These are phyloP conservation scores for Timema podura DNA, from an alignment of 2,888 invertebrate genomes.

Conservation along the genomic window DNA sequence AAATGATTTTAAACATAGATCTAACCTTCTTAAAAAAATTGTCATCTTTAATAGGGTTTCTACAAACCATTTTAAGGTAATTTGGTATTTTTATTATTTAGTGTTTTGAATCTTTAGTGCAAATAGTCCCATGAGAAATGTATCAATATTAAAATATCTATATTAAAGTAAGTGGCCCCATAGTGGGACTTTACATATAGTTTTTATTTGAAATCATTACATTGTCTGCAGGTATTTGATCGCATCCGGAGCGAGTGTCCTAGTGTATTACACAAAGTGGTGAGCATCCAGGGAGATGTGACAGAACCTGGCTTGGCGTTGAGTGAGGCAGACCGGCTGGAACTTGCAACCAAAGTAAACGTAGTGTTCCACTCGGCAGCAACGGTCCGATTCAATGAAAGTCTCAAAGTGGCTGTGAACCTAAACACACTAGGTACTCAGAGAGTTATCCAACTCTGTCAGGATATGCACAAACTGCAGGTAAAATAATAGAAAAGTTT, in stretches of 20 bases:
- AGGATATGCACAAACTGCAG: constrained; percentile 49
- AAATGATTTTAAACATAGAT: no score
- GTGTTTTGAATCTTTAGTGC: no score
- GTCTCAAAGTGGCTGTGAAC: constrained; percentile 50
- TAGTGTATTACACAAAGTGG: constrained; percentile 43
- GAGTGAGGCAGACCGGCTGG: constrained; percentile 41
- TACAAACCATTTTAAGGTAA: no score
- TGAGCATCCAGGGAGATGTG: constrained; percentile 46
- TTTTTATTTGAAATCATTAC: no score
- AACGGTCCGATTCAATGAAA: constrained; percentile 58
- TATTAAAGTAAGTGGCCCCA: no score
- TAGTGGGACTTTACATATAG: no score
- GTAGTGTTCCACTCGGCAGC: constrained; percentile 61
- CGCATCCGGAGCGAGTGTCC: constrained; percentile 41
- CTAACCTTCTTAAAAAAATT: no score
- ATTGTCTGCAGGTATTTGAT: constrained; percentile 42
- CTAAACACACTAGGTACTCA: constrained; percentile 56
- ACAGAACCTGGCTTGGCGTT: constrained; percentile 42
- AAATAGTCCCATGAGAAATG: no score
- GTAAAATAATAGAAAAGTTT: constrained; percentile 35
- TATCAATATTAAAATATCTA: no score
- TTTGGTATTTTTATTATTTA: no score
- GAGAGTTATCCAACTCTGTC: constrained; percentile 51
- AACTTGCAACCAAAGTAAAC: constrained; percentile 45
- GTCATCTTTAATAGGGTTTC: no score